Conservation (phyloP, 2,113 vertebrate genomes). For the Mungos mungo region DNA sequence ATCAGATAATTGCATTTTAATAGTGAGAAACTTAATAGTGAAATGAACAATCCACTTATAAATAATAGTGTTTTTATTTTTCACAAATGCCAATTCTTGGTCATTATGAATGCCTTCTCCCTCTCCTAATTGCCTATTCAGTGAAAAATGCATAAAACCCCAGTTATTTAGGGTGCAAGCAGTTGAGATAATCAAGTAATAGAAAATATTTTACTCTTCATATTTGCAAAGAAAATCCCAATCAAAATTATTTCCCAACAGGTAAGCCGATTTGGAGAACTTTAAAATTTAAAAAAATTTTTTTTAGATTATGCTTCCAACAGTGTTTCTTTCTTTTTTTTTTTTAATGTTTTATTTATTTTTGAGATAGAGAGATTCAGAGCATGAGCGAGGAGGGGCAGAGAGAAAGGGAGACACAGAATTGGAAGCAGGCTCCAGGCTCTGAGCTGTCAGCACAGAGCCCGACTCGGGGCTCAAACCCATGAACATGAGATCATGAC, state of each 20-base stretch:
- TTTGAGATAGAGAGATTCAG: too few species aligned
- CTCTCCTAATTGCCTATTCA: neutral
- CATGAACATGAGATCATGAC: too few species aligned
- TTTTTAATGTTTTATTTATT: too few species aligned
- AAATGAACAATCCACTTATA: slow-evolving; percentile 7
- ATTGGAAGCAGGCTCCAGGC: too few species aligned
- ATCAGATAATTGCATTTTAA: neutral
- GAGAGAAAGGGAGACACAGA: too few species aligned
- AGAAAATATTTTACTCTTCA: neutral
- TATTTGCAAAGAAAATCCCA: neutral
- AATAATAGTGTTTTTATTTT: slow-evolving; percentile 3
- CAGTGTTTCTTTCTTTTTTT: neutral
- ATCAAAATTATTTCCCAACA: slow-evolving; percentile 14
- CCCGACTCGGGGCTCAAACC: too few species aligned
- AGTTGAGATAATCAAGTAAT: slow-evolving; percentile 14
- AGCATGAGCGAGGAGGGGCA: too few species aligned
- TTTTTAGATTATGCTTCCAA: neutral
- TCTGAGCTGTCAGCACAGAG: too few species aligned
- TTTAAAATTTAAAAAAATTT: neutral
- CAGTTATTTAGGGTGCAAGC: neutral
- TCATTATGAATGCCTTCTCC: neutral
- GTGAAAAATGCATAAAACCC: slow-evolving; percentile 11
- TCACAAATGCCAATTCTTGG: slow-evolving; percentile 18
- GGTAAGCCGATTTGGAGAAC: neutral
- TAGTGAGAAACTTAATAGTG: neutral